A percentile compares a stretch with the other conserved stretches of the same genome.
Conservation (phyloP, 1,140 invertebrate genomes). For the Galendromus occidentalis region DNA sequence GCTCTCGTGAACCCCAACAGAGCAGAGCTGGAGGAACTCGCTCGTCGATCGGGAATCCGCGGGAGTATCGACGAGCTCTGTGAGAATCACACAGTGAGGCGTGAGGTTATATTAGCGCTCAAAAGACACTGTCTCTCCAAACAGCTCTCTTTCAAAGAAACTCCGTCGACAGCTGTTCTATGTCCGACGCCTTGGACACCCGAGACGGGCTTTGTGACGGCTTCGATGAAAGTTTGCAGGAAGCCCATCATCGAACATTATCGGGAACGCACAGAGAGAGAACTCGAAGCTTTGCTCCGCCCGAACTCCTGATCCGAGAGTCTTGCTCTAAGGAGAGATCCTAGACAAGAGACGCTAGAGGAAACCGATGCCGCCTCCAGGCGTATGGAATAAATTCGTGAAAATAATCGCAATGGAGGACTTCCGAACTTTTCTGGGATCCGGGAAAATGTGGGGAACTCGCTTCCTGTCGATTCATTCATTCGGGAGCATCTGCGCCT, state of each 20-base stretch:
- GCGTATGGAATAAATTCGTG: no score
- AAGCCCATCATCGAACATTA: conserved; percentile 1
- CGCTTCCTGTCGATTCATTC: no score
- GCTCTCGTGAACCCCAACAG: conserved; percentile 71
- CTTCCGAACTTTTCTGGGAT: no score
- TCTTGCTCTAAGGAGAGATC: no score
- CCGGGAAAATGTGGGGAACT: no score
- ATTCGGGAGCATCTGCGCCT: no score
- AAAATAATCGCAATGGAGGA: no score
- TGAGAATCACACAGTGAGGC: conserved; percentile 42
- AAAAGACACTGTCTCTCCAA: conserved; percentile 40
- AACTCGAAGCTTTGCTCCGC: not conserved
- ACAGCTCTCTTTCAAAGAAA: conserved; percentile 22
- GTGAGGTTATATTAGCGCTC: conserved; percentile 53
- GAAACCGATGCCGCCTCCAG: no score
- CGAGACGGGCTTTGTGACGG: conserved; percentile 10
- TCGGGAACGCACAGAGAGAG: not conserved
- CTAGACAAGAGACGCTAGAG: no score
- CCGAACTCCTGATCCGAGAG: no score
- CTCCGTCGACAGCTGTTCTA: conserved; percentile 24
- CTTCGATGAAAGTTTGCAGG: conserved; percentile 6
- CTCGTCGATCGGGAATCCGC: conserved; percentile 38
- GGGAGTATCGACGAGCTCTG: conserved; percentile 53
- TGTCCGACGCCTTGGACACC: conserved; percentile 3
- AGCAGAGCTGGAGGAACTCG: conserved; percentile 41